Percentiles rank a stretch among this genome's conserved stretches.
These are phyloP conservation scores for Pyrocoelia pectoralis DNA, from an alignment of 2,888 invertebrate genomes.

Conservation along the genomic window DNA sequence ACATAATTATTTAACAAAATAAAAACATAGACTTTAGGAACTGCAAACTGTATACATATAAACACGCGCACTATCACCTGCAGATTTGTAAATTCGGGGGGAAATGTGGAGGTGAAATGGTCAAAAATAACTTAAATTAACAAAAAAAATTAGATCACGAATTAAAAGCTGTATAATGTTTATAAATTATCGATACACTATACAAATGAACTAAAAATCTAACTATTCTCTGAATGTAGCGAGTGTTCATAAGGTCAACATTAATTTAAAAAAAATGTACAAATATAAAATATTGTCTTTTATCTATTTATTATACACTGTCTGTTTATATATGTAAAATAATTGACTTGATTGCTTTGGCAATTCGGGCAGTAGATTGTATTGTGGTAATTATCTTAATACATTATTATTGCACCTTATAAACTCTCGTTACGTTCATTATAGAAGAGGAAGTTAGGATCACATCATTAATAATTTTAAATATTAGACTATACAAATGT, in stretches of 20 bases:
- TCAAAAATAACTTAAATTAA: constrained; percentile 24
- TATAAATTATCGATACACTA: constrained; percentile 20
- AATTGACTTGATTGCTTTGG: constrained; percentile 44
- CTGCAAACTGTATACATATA: constrained; percentile 42
- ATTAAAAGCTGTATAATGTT: constrained; percentile 15
- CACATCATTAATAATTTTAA: constrained; percentile 41
- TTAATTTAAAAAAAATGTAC: constrained; percentile 29
- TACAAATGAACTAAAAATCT: constrained; percentile 31
- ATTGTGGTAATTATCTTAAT: constrained; percentile 14
- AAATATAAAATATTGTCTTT: constrained; percentile 44
- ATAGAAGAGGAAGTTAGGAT: constrained; percentile 39
- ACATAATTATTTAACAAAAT: constrained; percentile 35
- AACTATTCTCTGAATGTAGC: neutral
- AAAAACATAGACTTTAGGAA: constrained; percentile 41
- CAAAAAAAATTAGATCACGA: constrained; percentile 18
- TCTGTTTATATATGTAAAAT: constrained; percentile 36
- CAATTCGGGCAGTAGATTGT: constrained; percentile 38
- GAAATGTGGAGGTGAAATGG: constrained; percentile 30
- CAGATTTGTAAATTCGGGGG: constrained; percentile 21
- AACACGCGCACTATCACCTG: constrained; percentile 23
- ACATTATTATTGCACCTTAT: constrained; percentile 15
- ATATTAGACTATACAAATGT: constrained; percentile 34
- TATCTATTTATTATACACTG: constrained; percentile 41
- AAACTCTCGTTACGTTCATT: constrained; percentile 23
- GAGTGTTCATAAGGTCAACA: constrained; percentile 28